Evolutionary conservation across 2,888 invertebrate species (phyloP).

Genomic region (Notocelia uddmanniana): DNA sequence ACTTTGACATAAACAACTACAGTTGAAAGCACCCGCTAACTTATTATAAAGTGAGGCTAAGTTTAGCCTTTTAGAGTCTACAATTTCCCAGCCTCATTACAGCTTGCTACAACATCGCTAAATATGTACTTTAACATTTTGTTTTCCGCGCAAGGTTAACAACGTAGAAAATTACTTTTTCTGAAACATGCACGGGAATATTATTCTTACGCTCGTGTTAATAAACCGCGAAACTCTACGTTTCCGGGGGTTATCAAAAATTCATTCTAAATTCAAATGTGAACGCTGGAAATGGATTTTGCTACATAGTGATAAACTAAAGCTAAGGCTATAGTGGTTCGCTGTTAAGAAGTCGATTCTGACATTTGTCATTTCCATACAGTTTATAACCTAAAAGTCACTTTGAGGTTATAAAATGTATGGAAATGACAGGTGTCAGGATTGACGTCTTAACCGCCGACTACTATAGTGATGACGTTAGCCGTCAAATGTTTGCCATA

Average conservation of each 20-base stretch:
- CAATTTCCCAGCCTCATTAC: conserved; percentile 10
- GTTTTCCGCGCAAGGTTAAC: background rate
- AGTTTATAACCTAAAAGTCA: too few species aligned
- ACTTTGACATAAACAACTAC: conserved; percentile 5
- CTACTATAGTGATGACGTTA: too few species aligned
- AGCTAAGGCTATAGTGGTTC: too few species aligned
- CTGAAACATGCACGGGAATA: background rate
- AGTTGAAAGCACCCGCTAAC: background rate
- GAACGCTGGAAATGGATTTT: too few species aligned
- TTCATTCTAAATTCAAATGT: background rate
- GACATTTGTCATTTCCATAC: too few species aligned
- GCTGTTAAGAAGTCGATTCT: too few species aligned
- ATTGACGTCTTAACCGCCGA: too few species aligned
- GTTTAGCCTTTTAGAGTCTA: background rate
- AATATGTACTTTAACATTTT: background rate
- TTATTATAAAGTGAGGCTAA: conserved; percentile 1
- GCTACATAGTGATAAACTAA: too few species aligned
- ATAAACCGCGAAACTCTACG: background rate
- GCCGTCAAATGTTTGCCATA: too few species aligned
- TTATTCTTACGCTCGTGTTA: background rate
- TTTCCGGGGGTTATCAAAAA: background rate
- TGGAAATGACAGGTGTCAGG: too few species aligned
- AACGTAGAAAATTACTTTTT: background rate
- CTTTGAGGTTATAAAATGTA: too few species aligned
- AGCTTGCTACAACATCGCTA: background rate